Conservation (phyloP, 2,797 vertebrate genomes). For the Amblyraja radiata region DNA sequence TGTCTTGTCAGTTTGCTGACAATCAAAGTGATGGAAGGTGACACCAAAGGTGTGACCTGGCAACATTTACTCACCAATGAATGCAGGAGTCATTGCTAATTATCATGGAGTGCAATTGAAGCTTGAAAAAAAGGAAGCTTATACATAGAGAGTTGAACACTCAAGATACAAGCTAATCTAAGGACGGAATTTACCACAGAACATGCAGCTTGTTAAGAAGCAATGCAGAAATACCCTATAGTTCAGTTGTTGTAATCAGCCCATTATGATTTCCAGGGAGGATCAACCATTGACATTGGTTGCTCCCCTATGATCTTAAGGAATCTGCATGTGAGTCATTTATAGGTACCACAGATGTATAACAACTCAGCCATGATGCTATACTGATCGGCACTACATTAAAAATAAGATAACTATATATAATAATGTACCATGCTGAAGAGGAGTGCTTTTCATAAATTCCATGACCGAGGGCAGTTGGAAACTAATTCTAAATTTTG, state of each 20-base stretch:
- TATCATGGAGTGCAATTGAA: background rate
- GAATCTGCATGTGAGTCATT: too few relatives aligned
- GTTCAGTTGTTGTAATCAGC: background rate
- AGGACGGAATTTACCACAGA: background rate
- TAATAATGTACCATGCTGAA: background rate
- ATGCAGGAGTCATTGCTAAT: background rate
- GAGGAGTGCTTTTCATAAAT: background rate
- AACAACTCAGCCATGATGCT: background rate
- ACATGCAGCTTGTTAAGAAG: background rate
- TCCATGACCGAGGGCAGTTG: background rate
- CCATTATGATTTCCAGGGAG: background rate
- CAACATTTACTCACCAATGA: too few relatives aligned
- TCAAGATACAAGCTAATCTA: background rate
- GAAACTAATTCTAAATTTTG: too few relatives aligned
- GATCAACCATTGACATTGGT: background rate
- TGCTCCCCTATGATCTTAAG: background rate
- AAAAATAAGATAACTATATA: background rate
- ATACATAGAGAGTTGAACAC: background rate
- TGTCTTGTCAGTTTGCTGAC: too few relatives aligned
- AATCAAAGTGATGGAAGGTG: too few relatives aligned
- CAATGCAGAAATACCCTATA: background rate
- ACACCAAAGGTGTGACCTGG: too few relatives aligned
- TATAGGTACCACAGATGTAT: background rate
- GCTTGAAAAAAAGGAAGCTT: background rate
- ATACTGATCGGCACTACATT: background rate